These are phyloP conservation scores for Sarcophaga variegata DNA, from an alignment of 2,888 invertebrate genomes.

Conservation along the genomic window DNA sequence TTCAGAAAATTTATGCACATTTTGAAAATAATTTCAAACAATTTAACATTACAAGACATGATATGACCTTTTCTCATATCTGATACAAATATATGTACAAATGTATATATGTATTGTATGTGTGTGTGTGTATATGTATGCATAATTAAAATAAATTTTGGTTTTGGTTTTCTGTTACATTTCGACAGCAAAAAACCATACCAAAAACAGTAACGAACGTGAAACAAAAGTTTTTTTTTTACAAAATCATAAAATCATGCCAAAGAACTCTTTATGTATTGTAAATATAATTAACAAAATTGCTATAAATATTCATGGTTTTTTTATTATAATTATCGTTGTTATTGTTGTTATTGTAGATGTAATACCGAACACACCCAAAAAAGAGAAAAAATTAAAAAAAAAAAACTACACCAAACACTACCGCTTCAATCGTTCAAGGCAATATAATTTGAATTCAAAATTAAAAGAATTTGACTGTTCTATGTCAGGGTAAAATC, in stretches of 20 bases:
- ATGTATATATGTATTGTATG: neutral
- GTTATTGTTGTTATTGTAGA: neutral
- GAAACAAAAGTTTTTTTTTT: too few species aligned
- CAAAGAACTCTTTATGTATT: neutral
- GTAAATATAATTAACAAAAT: neutral
- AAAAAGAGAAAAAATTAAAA: too few species aligned
- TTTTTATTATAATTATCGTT: neutral
- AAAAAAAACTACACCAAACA: neutral
- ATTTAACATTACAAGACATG: constrained; percentile 46
- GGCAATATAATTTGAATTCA: constrained; percentile 32
- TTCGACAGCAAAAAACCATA: too few species aligned
- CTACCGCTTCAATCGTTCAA: constrained; percentile 32
- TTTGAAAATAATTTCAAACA: neutral
- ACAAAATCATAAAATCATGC: too few species aligned
- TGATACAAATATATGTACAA: neutral
- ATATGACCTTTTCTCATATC: constrained; percentile 34
- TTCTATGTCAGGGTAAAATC: constrained; percentile 53
- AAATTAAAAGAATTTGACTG: constrained; percentile 24
- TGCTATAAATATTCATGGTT: too few species aligned
- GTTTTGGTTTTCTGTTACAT: neutral
- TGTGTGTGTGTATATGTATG: too few species aligned
- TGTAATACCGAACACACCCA: constrained; percentile 47
- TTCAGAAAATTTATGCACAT: neutral
- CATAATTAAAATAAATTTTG: neutral
- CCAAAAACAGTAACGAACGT: too few species aligned